Evolutionary conservation across 2,113 vertebrate genomes (phyloP).

Genomic region (Rhineura floridana): DNA sequence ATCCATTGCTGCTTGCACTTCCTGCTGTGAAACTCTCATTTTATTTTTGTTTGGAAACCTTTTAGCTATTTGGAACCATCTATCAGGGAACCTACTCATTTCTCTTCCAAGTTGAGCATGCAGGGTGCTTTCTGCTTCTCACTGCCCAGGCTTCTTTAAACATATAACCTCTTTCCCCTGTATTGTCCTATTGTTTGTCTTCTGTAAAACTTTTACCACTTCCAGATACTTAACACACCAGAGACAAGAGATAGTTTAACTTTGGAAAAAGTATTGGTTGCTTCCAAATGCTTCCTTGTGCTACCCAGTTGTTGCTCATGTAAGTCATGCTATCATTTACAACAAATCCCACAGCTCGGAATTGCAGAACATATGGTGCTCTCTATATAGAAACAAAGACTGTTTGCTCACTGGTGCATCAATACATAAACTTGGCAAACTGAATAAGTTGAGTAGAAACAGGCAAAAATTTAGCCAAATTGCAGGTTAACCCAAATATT

Average conservation of each 20-base stretch:
- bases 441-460: neutral
- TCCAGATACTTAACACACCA: neutral
- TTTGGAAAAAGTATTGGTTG: too few relatives aligned
- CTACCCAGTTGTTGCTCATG: too few relatives aligned
- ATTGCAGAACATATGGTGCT: too few relatives aligned
- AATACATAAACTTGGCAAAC: neutral
- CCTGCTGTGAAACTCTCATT: neutral
- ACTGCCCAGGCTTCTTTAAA: neutral
- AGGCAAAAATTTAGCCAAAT: neutral
- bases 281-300: too few relatives aligned
- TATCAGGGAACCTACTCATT: neutral
- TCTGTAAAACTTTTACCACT: too few relatives aligned
- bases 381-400: too few relatives aligned
- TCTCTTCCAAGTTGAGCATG: neutral
- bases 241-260: too few relatives aligned
- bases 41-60: neutral
- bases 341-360: too few relatives aligned
- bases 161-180: neutral
- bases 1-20: neutral
- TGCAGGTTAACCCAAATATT: neutral
- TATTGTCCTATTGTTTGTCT: neutral
- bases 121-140: neutral
- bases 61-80: neutral
- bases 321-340: too few relatives aligned
- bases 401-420: neutral